These are phyloP conservation scores for Tenodera sinensis DNA, from an alignment of 2,888 invertebrate genomes.

Conservation along the genomic window DNA sequence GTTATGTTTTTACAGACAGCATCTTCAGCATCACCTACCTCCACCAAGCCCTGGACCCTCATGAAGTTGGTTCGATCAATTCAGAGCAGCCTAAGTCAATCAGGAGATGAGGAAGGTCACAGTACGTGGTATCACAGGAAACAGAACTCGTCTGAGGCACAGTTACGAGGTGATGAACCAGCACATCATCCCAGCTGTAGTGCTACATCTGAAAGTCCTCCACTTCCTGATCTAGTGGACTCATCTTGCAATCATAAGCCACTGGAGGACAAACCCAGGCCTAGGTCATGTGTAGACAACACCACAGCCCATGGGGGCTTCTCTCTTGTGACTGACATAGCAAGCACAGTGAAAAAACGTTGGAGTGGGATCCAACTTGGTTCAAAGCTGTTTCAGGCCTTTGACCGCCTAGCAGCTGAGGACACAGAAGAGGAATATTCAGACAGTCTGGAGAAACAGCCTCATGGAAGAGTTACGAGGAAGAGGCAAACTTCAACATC, in stretches of 20 bases:
- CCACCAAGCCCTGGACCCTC: constrained; percentile 41
- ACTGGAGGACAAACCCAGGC: constrained; percentile 46
- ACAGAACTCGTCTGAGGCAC: constrained; percentile 35
- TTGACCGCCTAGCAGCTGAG: constrained; percentile 62
- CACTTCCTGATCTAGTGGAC: constrained; percentile 57
- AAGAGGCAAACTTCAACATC: constrained; percentile 34
- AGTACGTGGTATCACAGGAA: background rate
- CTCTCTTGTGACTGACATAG: constrained; percentile 41
- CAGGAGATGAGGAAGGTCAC: constrained; percentile 22
- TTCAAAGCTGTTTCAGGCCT: constrained; percentile 68
- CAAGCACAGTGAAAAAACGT: constrained; percentile 55
- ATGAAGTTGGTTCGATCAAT: constrained; percentile 57
- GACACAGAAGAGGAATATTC: constrained; percentile 68
- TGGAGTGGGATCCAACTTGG: constrained; percentile 71
- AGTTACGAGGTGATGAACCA: constrained; percentile 52
- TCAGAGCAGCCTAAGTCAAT: constrained; percentile 50
- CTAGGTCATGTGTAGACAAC: constrained; percentile 69
- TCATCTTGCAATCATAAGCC: constrained; percentile 53
- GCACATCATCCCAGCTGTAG: constrained; percentile 49
- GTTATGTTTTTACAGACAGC: constrained; percentile 41
- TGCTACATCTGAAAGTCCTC: constrained; percentile 45
- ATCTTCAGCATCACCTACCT: constrained; percentile 49
- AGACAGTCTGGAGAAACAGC: constrained; percentile 66
- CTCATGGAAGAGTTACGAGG: constrained; percentile 34
- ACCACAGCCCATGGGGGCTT: constrained; percentile 41